Conservation (phyloP, 2,113 vertebrate species). For the Lipotes vexillifer region DNA sequence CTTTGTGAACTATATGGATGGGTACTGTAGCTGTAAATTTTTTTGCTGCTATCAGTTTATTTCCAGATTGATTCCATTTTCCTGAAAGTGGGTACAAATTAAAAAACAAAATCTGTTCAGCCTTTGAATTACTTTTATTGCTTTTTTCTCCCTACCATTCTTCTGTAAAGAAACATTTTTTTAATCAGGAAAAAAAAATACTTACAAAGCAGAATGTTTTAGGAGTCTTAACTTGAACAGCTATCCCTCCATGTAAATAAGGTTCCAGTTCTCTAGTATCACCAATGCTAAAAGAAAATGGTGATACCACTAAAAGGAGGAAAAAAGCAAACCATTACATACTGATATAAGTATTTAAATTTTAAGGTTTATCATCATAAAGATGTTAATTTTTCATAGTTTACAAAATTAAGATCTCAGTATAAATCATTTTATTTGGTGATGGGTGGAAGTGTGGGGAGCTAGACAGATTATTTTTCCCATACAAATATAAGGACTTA, state of each 20-base stretch:
- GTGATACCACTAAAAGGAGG: conserved; percentile 87
- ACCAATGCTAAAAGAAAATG: conserved; percentile 93
- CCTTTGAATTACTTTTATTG: not conserved
- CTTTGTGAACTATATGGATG: not conserved
- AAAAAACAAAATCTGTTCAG: not conserved
- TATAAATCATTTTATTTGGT: not conserved
- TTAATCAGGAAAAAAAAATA: conserved; percentile 48
- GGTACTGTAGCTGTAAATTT: not conserved
- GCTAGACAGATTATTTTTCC: not conserved
- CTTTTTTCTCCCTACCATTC: not conserved
- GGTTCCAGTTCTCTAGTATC: conserved; percentile 89
- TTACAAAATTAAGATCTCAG: not conserved
- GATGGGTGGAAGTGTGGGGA: not conserved
- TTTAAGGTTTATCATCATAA: not conserved
- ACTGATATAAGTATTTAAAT: not conserved
- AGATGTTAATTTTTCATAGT: not conserved
- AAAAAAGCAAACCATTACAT: conserved; percentile 30
- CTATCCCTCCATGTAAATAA: conserved; percentile 94
- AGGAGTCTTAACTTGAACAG: conserved; percentile 90
- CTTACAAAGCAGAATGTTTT: conserved; percentile 94
- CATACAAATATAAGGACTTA: not conserved
- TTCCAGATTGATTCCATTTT: not conserved
- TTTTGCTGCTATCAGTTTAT: not conserved
- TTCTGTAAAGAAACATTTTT: not conserved
- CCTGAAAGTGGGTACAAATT: not conserved